Base-by-base conservation (phyloP, 2,113 vertebrate genomes). In the Microcebus ravelobensis region DNA sequence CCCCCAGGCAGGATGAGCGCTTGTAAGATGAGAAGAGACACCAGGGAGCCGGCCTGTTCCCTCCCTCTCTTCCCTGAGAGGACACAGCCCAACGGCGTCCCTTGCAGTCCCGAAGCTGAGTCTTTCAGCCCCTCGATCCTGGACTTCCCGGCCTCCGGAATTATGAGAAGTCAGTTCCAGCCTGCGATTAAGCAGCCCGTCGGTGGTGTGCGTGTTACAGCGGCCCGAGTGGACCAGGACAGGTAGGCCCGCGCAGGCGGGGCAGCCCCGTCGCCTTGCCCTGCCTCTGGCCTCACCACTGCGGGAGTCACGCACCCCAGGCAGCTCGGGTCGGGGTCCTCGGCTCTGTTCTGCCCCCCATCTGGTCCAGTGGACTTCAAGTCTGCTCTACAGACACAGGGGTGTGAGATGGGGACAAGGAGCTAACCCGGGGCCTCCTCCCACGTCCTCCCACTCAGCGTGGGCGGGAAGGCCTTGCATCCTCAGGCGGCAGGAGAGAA, bases 241-340 rank as follows among this genome's bases (percentile, higher is more conserved):
- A 17, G 27, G 31, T 31, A 34, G 14, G 17, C n/a, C 34, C 0
- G 2, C 6, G 59, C 7, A 0, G 11, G 21, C 5, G 11, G 45
- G 13, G 23, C 27, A 25, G 7, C 5, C 34, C 12, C 14, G 5
- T 23, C 68, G 12, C 13, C 4, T 25, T 15, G 15, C 25, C 50
- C 31, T n/a, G 12, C 15, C 4, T 13, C 6, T 45, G 29, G 34
- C 13, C 13, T 10, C 63, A 31, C 61, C 57, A 31, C n/a, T 45
- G 14, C 55, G 73, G 59, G 17, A 55, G 17, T 14, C 0, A 12
- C 29, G 1, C 27, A 20, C 3, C 20, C 17, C 4, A 45, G 80
- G 42, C 25, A 25, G 15, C 17, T 23, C 13, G 1, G 21, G 3
- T n/a, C 9, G 7, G 20, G 27, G 48, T 14, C n/a, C 31, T 27